phyloP scores from a whole-genome alignment of 30 jellyfish, hydroid and myxozoan species.

The Mastigias papua region DNA sequence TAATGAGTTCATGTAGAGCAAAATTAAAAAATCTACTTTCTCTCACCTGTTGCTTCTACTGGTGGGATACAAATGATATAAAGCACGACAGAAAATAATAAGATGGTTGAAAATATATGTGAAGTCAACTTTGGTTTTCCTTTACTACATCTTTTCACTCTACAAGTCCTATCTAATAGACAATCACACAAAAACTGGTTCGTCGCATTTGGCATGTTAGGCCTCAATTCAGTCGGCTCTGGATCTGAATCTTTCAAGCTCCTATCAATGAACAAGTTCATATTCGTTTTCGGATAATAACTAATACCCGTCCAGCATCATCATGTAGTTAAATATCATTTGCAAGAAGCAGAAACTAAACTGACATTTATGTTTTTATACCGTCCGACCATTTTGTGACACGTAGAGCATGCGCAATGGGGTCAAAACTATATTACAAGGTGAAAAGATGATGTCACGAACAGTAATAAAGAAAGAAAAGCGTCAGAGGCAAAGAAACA shows the following conservation, averaged over 20 bases:
- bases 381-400: not conserved
- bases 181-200: not conserved
- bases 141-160: not conserved
- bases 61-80: not conserved
- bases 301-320: not conserved
- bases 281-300: not conserved
- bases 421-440: too few species aligned
- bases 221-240: not conserved
- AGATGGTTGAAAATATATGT: not conserved
- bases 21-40: not conserved
- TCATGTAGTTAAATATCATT: not conserved
- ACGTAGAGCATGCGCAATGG: conserved; percentile 21
- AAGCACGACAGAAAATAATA: not conserved
- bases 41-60: not conserved
- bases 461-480: too few species aligned
- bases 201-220: not conserved
- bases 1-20: not conserved
- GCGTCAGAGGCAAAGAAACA: too few species aligned
- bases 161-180: not conserved
- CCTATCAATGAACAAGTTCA: not conserved
- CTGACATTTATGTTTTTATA: not conserved
- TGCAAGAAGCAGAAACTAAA: not conserved
- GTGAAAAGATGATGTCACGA: too few species aligned
- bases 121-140: not conserved
- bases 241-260: not conserved